These are phyloP conservation scores for Thunnus maccoyii DNA, from an alignment of 2,113 vertebrate genomes.

Conservation along the genomic window DNA sequence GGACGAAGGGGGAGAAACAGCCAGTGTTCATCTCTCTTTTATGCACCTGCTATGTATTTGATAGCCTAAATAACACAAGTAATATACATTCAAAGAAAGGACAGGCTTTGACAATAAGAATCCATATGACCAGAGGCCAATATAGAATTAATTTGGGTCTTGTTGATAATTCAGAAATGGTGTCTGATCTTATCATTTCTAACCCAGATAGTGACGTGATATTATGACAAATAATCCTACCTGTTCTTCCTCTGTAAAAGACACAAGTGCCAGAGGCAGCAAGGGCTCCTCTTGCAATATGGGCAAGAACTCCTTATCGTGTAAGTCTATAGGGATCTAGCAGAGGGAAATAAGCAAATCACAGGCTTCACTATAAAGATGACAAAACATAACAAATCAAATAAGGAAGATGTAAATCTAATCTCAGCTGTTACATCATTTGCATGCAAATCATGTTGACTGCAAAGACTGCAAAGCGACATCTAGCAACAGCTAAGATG, in stretches of 20 bases:
- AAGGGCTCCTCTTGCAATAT: slow-evolving; percentile 98
- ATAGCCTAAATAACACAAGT: background rate
- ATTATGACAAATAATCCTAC: slow-evolving; percentile 76
- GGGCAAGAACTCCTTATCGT: slow-evolving; percentile 98
- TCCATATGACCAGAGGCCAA: too few relatives aligned
- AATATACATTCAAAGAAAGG: background rate
- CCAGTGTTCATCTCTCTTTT: slow-evolving; percentile 9
- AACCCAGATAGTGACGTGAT: background rate
- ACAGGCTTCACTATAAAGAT: background rate
- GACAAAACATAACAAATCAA: background rate
- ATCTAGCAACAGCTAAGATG: background rate
- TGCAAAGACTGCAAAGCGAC: background rate
- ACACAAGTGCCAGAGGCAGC: slow-evolving; percentile 95
- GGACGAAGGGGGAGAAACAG: background rate
- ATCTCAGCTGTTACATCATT: background rate
- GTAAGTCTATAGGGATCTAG: slow-evolving; percentile 96
- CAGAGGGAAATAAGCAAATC: slow-evolving; percentile 15
- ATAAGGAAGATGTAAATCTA: background rate
- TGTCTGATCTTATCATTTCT: background rate
- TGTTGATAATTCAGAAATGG: background rate
- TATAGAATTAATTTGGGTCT: too few relatives aligned
- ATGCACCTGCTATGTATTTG: slow-evolving; percentile 8
- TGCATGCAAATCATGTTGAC: slow-evolving; percentile 4
- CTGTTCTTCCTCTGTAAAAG: slow-evolving; percentile 99
- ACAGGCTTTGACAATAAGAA: too few relatives aligned